Base-by-base conservation (phyloP, 1,140 invertebrate species). In the Aporrectodea caliginosa region DNA sequence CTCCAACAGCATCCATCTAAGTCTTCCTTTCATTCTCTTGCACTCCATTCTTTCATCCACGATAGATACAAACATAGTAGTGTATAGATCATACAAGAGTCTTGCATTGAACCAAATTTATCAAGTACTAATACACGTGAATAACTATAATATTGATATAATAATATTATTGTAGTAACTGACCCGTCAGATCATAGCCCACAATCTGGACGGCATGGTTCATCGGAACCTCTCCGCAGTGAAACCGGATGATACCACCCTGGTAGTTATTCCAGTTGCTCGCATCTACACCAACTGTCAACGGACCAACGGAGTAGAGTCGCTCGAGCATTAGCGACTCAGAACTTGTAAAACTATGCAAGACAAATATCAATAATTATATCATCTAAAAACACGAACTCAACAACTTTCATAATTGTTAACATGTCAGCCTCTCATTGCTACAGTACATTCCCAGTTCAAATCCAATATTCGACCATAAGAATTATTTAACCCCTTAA, bases 201-300 rank as follows among this genome's bases (percentile, higher is more conserved):
- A 96, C 92, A 81, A 96, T 92, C 78, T 90, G 91, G 0, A 95
- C 93, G 1, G 94, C 94, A 86, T 96, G 95, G 88, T 96, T 96
- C 32, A 83, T 83, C 29, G 92, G 85, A 16, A 69, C 69, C 2
- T 90, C 90, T 72, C 92, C 91, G 88, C 94, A 95, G 84, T 95
- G 92, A 84, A 91, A 93, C 84, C 94, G 92, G 84, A 96, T 94
- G 43, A 95, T 91, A 0, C 94, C 95, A 0, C 93, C 94, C 6
- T 95, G 89, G 86, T 96, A 96, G 86, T 94, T 92, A 85, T 95
- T 93, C 95, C 95, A 96, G 0, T 92, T 92, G 16, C 93, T 89
- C 0, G 94, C 94, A 88, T 96, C 95, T 0, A 95, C 93, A 0
- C 93, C 93, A 0, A 91, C 93, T 0, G 92, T 90, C 0, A 95